Percentiles rank a stretch among this genome's conserved stretches.
Conservation (phyloP, 2,113 vertebrate species). For the Forbesichthys papilliferus region DNA sequence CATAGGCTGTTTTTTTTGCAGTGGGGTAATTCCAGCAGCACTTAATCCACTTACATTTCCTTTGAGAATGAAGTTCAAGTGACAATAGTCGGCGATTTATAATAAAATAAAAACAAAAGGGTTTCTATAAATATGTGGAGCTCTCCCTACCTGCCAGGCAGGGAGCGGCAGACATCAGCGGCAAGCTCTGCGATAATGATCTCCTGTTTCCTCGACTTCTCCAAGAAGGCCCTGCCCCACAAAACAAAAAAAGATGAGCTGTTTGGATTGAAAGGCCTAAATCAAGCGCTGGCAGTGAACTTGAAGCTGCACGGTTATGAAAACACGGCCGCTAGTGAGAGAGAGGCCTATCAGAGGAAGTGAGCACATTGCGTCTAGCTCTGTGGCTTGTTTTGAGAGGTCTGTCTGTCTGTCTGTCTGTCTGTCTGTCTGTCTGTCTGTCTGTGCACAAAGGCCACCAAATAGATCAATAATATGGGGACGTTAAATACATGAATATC, state of each 20-base stretch:
- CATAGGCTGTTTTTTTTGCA: too few species aligned
- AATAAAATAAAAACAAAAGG: too few species aligned
- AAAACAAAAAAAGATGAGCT: slow-evolving; percentile 61
- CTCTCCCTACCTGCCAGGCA: too few species aligned
- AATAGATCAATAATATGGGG: too few species aligned
- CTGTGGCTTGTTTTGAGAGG: slow-evolving; percentile 60
- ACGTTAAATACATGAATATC: too few species aligned
- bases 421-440: slow-evolving; percentile 57
- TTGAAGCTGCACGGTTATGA: slow-evolving; percentile 75
- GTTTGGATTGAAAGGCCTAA: slow-evolving; percentile 78
- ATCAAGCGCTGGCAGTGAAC: slow-evolving; percentile 78
- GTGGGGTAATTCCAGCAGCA: too few species aligned
- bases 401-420: slow-evolving; percentile 42
- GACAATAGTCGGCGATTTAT: too few species aligned
- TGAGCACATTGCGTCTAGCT: slow-evolving; percentile 69
- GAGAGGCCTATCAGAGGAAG: slow-evolving; percentile 74
- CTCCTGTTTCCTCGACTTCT: slow-evolving; percentile 61
- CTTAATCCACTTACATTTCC: too few species aligned
- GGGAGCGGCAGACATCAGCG: too few species aligned
- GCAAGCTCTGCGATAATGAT: slow-evolving; percentile 55
- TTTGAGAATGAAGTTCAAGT: too few species aligned
- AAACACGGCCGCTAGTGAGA: slow-evolving; percentile 77
- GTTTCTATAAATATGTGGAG: too few species aligned
- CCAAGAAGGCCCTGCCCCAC: slow-evolving; percentile 45
- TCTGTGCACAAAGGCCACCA: not conserved